Percentiles rank a stretch among this genome's conserved stretches.
phyloP scores from a whole-genome alignment of 2,113 vertebrate genomes.

The Oxyruncus cristatus region DNA sequence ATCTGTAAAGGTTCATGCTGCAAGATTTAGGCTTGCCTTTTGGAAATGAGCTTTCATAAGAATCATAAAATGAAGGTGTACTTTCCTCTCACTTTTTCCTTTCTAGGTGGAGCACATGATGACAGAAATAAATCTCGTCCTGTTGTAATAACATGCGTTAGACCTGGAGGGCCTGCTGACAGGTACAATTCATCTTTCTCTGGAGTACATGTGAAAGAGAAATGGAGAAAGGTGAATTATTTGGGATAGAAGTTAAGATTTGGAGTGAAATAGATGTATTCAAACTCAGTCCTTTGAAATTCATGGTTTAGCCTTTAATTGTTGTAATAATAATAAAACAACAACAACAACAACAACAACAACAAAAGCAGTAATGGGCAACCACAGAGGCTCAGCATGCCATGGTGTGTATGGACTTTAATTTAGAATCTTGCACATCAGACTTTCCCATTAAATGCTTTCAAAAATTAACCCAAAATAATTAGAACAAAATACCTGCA shows the following conservation, averaged over 20 bases:
- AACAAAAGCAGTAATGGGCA: neutral
- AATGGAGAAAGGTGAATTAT: constrained; percentile 12
- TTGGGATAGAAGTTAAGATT: constrained; percentile 5
- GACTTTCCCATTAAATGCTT: neutral
- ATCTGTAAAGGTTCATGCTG: neutral
- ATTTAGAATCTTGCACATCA: neutral
- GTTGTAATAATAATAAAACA: neutral
- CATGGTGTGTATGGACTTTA: neutral
- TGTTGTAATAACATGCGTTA: constrained; percentile 92
- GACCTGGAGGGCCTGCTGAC: constrained; percentile 94
- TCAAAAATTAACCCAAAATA: neutral
- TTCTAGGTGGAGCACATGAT: constrained; percentile 90
- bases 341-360: too few species aligned
- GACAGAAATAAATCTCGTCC: constrained; percentile 98
- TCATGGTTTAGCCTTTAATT: neutral
- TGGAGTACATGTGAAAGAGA: constrained; percentile 19
- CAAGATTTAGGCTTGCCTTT: neutral
- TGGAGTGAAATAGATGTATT: neutral
- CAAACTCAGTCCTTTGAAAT: neutral
- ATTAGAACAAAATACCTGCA: neutral
- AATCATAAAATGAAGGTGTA: neutral
- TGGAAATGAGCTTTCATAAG: constrained; percentile 22
- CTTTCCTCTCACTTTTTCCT: constrained; percentile 24
- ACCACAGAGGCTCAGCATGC: neutral
- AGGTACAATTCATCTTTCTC: constrained; percentile 80